phyloP scores from a whole-genome alignment of 2,113 vertebrate species.

The Eulemur macaco region DNA sequence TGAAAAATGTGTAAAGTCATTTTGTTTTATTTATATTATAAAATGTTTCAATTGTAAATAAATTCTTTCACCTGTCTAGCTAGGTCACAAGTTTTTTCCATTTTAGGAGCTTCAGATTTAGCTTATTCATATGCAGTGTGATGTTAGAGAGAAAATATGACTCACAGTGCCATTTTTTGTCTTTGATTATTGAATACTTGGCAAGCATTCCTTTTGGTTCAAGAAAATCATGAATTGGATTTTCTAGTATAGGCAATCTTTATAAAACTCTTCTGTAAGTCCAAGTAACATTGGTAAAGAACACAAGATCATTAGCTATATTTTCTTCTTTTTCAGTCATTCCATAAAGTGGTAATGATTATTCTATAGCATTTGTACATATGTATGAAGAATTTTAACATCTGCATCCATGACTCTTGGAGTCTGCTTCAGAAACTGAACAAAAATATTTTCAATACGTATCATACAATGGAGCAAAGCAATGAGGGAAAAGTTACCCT shows the following conservation, averaged over 20 bases:
- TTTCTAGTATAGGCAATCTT: conserved; percentile 10
- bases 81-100: background rate
- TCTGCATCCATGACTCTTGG: background rate
- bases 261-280: background rate
- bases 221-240: background rate
- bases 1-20: background rate
- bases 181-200: background rate
- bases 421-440: conserved; percentile 30
- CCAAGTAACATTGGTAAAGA: background rate
- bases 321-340: background rate
- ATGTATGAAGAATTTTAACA: background rate
- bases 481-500: background rate
- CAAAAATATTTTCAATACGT: background rate
- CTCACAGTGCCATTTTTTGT: background rate
- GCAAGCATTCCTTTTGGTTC: conserved; percentile 17
- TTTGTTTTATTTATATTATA: background rate
- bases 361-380: background rate
- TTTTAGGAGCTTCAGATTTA: background rate
- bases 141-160: background rate
- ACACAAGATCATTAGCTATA: background rate
- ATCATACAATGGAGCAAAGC: background rate
- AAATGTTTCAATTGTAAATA: background rate
- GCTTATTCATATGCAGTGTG: background rate
- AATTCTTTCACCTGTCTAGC: background rate
- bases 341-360: background rate